phyloP scores from a whole-genome alignment of 2,113 vertebrate species.

The Podarcis raffonei region DNA sequence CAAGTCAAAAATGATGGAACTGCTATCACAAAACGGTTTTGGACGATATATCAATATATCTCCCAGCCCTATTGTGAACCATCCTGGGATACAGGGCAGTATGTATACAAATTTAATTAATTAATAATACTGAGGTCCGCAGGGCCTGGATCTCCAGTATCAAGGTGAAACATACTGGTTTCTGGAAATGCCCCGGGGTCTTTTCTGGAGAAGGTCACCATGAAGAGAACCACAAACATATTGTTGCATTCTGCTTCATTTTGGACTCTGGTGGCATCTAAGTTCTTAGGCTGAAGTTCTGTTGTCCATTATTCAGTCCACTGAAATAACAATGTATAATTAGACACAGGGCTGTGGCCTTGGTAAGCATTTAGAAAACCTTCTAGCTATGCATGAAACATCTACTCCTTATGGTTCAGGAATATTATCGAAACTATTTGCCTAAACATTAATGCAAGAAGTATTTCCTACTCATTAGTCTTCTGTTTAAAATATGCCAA shows the following conservation, averaged over 20 bases:
- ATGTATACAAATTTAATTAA: too few relatives aligned
- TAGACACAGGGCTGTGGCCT: background rate
- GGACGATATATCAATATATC: too few relatives aligned
- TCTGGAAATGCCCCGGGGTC: background rate
- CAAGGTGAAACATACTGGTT: background rate
- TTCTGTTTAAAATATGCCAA: slow-evolving; percentile 31
- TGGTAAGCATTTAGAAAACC: slow-evolving; percentile 49
- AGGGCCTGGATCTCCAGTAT: background rate
- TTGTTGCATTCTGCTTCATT: background rate
- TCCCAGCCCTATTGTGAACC: too few relatives aligned
- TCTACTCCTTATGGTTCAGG: slow-evolving; percentile 50
- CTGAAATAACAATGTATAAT: slow-evolving; percentile 1
- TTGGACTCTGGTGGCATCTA: background rate
- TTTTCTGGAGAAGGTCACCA: background rate
- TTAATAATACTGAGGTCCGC: too few relatives aligned
- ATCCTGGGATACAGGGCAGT: too few relatives aligned
- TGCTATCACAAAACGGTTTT: too few relatives aligned
- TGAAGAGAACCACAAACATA: background rate
- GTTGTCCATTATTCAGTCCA: background rate
- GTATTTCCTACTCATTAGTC: background rate
- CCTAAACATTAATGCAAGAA: slow-evolving; percentile 42
- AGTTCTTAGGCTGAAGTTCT: background rate
- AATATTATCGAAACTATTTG: slow-evolving; percentile 25
- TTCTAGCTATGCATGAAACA: slow-evolving; percentile 52
- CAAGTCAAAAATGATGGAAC: too few relatives aligned